Percentiles rank a stretch among this genome's conserved stretches.
Evolutionary conservation across 2,113 vertebrate genomes (phyloP).

Genomic region (Limanda limanda): DNA sequence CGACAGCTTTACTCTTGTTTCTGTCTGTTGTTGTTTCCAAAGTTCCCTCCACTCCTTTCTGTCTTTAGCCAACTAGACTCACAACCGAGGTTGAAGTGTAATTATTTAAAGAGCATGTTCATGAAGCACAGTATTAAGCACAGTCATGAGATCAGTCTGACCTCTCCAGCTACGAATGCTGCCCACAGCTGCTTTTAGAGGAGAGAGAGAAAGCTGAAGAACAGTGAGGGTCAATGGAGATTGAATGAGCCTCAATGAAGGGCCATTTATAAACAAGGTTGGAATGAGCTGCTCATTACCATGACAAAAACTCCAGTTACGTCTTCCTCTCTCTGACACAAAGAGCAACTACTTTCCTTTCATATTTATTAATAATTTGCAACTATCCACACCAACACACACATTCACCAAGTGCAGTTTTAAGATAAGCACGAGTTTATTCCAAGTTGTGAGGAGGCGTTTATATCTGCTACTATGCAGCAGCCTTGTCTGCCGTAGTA

Average conservation of each 20-base stretch:
- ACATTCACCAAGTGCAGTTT: not conserved
- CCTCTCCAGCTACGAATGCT: no score
- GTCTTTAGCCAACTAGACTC: no score
- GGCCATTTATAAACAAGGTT: constrained; percentile 10
- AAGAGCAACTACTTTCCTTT: not conserved
- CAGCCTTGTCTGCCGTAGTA: not conserved
- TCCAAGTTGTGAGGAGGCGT: constrained; percentile 23
- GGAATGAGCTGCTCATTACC: constrained; percentile 10
- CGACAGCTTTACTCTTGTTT: constrained; percentile 10
- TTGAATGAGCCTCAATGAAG: constrained; percentile 5
- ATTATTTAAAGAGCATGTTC: no score
- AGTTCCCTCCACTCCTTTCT: no score
- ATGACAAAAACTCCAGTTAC: not conserved
- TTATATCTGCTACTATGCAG: constrained; percentile 7
- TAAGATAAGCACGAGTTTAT: not conserved
- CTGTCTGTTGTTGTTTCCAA: not conserved
- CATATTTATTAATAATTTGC: not conserved
- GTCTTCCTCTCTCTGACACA: not conserved
- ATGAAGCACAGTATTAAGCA: no score
- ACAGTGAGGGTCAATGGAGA: not conserved
- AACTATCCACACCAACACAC: not conserved
- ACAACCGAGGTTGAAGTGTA: no score
- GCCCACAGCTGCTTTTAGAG: no score
- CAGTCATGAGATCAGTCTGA: no score
- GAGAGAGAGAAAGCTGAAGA: no score